Percentiles rank a stretch among this genome's conserved stretches.
phyloP scores from a whole-genome alignment of 64 coral and sea anemone species.

The Cladopsammia gracilis region DNA sequence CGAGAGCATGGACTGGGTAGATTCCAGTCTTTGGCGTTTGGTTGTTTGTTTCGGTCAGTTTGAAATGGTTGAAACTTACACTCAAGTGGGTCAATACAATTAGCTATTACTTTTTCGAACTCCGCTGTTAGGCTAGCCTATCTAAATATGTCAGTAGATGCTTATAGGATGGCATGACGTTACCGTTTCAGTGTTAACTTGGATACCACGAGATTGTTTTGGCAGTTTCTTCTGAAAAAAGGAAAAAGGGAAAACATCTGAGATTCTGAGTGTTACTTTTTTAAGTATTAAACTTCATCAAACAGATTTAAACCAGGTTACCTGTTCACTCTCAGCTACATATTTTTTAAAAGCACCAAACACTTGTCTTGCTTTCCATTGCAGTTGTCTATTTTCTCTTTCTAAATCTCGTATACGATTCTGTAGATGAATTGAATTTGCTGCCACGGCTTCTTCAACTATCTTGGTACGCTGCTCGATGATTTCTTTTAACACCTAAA shows the following conservation, averaged over 20 bases:
- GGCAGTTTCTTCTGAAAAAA: background rate
- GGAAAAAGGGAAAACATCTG: background rate
- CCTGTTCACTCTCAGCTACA: background rate
- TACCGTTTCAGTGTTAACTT: background rate
- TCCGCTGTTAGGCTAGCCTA: no score
- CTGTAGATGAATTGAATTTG: conserved; percentile 23
- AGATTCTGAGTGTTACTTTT: background rate
- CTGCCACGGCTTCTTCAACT: conserved; percentile 2
- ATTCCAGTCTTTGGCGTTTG: no score
- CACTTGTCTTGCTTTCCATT: conserved; percentile 6
- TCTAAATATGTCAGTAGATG: no score
- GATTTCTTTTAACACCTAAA: conserved; percentile 32
- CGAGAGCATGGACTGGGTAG: no score
- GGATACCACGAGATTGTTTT: background rate
- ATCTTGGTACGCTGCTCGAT: conserved; percentile 31
- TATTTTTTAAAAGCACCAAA: background rate
- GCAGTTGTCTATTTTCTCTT: conserved; percentile 37
- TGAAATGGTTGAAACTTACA: no score
- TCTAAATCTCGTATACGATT: conserved; percentile 38
- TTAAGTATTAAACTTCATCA: background rate
- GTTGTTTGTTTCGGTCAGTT: no score
- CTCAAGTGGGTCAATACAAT: no score
- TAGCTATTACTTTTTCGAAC: no score
- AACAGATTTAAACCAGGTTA: background rate
- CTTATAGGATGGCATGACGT: no score